A percentile compares a stretch with the other conserved stretches of the same genome.
Conservation (phyloP, 2,888 invertebrate species). For the Sisyra terminalis region DNA sequence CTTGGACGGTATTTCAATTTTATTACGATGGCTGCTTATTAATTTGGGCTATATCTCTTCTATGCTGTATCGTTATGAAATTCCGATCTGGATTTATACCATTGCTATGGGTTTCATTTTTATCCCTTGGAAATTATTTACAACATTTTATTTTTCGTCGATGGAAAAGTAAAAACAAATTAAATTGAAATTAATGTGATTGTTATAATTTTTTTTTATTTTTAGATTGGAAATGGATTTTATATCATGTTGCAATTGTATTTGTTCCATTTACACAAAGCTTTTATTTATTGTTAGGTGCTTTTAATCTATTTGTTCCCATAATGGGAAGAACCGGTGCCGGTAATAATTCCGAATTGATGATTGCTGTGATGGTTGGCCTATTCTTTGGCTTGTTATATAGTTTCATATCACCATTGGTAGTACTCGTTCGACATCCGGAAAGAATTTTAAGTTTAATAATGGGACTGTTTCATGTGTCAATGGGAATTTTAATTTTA, state of each 20-base stretch:
- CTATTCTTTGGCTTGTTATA: constrained; percentile 28
- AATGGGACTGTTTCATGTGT: constrained; percentile 32
- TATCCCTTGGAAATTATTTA: constrained; percentile 34
- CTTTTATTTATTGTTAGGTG: constrained; percentile 51
- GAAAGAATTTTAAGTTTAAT: constrained; percentile 34
- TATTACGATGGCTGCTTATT: constrained; percentile 38
- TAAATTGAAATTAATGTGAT: constrained; percentile 2
- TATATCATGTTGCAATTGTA: constrained; percentile 34
- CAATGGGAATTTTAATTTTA: constrained; percentile 36
- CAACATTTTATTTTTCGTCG: constrained; percentile 31
- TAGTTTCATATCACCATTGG: constrained; percentile 29
- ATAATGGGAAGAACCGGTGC: constrained; percentile 65
- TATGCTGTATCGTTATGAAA: constrained; percentile 33
- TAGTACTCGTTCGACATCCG: constrained; percentile 28
- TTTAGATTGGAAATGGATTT: constrained; percentile 36
- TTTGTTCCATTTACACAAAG: constrained; percentile 47
- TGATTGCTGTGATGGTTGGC: constrained; percentile 35
- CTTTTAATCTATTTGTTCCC: constrained; percentile 60
- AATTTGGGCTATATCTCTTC: constrained; percentile 36
- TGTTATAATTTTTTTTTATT: constrained; percentile 12
- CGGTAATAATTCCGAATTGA: constrained; percentile 50
- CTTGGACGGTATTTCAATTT: constrained; percentile 36
- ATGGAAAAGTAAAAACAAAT: constrained; percentile 29
- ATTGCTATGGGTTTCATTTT: constrained; percentile 43
- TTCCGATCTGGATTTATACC: constrained; percentile 54